Conservation (phyloP, 2,888 invertebrate species). For the Cheilosia soror region DNA sequence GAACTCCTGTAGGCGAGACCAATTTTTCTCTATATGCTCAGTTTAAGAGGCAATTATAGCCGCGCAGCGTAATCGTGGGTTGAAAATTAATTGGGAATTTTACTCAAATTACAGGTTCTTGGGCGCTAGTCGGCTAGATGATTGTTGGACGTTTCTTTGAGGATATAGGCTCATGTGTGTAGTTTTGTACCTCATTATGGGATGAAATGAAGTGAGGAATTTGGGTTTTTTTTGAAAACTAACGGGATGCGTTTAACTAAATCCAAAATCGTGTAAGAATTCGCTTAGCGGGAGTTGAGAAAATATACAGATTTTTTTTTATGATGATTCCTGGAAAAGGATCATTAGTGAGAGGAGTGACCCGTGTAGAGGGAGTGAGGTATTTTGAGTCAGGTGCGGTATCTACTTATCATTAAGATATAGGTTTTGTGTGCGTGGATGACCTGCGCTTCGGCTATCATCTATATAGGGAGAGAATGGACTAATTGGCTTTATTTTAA, state of each 20-base stretch:
- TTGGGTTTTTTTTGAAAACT: constrained; percentile 42
- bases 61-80: constrained; percentile 63
- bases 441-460: too few species aligned
- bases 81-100: constrained; percentile 73
- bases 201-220: constrained; percentile 68
- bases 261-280: constrained; percentile 58
- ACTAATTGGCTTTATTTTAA: too few species aligned
- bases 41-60: constrained; percentile 62
- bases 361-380: constrained; percentile 25
- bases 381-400: constrained; percentile 42
- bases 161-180: constrained; percentile 7
- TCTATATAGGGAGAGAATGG: too few species aligned
- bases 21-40: constrained; percentile 21
- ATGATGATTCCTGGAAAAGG: constrained; percentile 46
- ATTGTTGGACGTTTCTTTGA: constrained; percentile 19
- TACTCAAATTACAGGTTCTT: constrained; percentile 72
- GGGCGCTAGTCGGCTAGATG: constrained; percentile 26
- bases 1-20: constrained; percentile 62
- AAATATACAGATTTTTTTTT: constrained; percentile 3
- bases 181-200: constrained; percentile 60
- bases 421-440: background rate
- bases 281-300: constrained; percentile 14
- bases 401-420: background rate
- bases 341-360: constrained; percentile 49
- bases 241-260: constrained; percentile 65